phyloP scores from a whole-genome alignment of 2,888 invertebrate genomes.

The Plagiodera versicolora region DNA sequence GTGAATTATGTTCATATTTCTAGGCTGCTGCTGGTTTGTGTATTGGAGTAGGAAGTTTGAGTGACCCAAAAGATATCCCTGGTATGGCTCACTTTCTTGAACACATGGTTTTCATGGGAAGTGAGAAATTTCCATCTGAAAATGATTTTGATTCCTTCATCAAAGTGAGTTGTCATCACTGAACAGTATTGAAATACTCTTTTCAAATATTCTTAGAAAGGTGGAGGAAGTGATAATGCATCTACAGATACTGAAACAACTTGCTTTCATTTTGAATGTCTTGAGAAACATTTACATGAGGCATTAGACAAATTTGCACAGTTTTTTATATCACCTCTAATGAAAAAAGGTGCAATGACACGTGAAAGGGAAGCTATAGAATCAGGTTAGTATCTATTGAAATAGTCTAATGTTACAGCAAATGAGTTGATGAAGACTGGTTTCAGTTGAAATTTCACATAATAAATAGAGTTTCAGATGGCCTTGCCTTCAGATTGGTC shows the following conservation, averaged over 20 bases:
- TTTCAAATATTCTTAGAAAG: conserved; percentile 60
- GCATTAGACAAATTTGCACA: conserved; percentile 87
- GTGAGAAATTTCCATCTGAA: conserved; percentile 83
- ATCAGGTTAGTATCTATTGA: conserved; percentile 62
- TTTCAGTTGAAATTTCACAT: too few species aligned
- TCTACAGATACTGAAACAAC: conserved; percentile 86
- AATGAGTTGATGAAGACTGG: background rate
- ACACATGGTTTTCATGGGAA: conserved; percentile 96
- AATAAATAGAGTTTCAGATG: conserved; percentile 74
- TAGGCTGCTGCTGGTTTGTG: conserved; percentile 75
- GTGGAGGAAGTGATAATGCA: conserved; percentile 86
- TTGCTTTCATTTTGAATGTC: conserved; percentile 86
- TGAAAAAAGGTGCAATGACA: conserved; percentile 82
- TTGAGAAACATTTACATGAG: conserved; percentile 73
- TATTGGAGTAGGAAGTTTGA: conserved; percentile 78
- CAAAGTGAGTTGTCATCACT: conserved; percentile 54
- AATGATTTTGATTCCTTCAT: conserved; percentile 83
- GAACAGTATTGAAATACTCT: background rate
- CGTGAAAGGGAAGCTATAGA: conserved; percentile 87
- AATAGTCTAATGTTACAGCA: background rate
- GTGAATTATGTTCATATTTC: background rate
- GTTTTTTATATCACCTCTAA: conserved; percentile 83
- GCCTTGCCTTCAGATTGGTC: conserved; percentile 73
- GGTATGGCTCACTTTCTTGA: conserved; percentile 85
- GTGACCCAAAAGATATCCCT: conserved; percentile 74